phyloP scores from a whole-genome alignment of 2,888 invertebrate genomes.

The Sinohyriopsis cumingii region DNA sequence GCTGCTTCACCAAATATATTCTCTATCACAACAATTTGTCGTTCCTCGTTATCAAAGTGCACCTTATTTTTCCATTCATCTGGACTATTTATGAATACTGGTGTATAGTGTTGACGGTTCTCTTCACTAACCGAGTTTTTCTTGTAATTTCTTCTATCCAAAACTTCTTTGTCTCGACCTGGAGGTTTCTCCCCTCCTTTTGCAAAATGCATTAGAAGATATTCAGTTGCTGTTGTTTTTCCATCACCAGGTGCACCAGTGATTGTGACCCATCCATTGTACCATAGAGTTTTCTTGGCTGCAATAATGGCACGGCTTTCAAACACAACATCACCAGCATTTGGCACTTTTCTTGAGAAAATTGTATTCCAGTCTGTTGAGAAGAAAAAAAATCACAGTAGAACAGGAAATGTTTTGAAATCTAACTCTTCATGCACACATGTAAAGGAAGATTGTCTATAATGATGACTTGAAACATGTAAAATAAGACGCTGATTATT shows the following conservation, averaged over 20 bases:
- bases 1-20: conserved; percentile 41
- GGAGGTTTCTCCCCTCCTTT: conserved; percentile 13
- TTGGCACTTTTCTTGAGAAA: conserved; percentile 17
- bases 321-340: conserved; percentile 18
- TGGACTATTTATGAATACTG: conserved; percentile 27
- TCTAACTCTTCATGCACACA: too few relatives aligned
- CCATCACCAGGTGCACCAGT: conserved; percentile 39
- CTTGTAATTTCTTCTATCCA: conserved; percentile 5
- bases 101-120: conserved; percentile 17
- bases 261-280: conserved; percentile 31
- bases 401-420: too few relatives aligned
- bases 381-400: neutral
- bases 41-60: conserved; percentile 11
- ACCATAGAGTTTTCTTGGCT: conserved; percentile 27
- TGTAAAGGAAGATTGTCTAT: too few relatives aligned
- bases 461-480: too few relatives aligned
- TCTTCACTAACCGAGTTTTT: conserved; percentile 14
- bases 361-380: conserved; percentile 37
- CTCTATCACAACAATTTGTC: conserved; percentile 41
- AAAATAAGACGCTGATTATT: too few relatives aligned
- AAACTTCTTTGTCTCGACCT: neutral
- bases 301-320: conserved; percentile 17
- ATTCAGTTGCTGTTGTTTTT: conserved; percentile 31
- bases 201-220: conserved; percentile 25
- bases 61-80: conserved; percentile 35